Conservation (phyloP, 1,140 invertebrate species). For the Anthonomus grandis region DNA sequence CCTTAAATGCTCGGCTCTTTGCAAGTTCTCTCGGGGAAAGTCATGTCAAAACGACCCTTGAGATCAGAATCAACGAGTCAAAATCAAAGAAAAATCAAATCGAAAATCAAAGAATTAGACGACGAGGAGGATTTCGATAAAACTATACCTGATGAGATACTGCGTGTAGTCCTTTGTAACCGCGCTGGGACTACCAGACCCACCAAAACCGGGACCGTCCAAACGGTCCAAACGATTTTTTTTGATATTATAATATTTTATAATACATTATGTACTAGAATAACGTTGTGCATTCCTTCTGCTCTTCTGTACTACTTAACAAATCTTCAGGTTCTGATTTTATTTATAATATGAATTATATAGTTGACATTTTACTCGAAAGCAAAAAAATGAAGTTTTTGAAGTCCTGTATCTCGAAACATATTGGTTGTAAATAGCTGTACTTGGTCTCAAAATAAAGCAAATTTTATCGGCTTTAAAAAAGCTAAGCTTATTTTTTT, state of each 20-base stretch:
- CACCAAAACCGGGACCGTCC: background rate
- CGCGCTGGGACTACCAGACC: background rate
- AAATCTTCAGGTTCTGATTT: constrained; percentile 1
- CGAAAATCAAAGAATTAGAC: background rate
- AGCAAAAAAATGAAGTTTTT: background rate
- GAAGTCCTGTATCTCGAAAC: constrained; percentile 6
- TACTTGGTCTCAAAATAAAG: constrained; percentile 3
- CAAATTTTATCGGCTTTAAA: constrained; percentile 14
- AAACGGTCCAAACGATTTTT: background rate
- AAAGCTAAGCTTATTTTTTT: background rate
- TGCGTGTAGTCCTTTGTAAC: background rate
- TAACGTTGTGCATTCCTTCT: too few relatives aligned
- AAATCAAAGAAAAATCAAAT: too few relatives aligned
- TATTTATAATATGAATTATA: background rate
- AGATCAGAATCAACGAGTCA: too few relatives aligned
- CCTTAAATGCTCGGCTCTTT: background rate
- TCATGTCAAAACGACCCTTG: constrained; percentile 1
- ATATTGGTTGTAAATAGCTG: constrained; percentile 2
- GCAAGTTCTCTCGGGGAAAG: background rate
- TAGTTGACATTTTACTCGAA: background rate
- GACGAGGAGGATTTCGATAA: background rate
- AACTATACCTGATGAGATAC: background rate
- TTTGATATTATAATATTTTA: background rate
- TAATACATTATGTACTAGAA: background rate
- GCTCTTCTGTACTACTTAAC: too few relatives aligned